phyloP scores from a whole-genome alignment of 2,888 invertebrate genomes.

The Dusona sp. region DNA sequence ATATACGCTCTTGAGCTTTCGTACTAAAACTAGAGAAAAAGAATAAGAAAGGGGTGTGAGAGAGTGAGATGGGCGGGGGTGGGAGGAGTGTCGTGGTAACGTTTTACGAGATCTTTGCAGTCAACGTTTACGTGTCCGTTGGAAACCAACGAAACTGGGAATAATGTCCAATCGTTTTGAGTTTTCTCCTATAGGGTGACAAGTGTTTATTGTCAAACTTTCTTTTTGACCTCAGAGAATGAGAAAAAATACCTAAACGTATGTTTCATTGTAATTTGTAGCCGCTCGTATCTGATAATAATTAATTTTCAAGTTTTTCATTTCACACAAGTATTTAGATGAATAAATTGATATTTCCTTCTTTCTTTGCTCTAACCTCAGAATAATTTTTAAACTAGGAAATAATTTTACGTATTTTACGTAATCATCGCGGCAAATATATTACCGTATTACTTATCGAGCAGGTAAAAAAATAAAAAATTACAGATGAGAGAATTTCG shows the following conservation, averaged over 20 bases:
- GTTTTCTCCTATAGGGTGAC: background rate
- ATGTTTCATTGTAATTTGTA: background rate
- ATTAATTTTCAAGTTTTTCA: background rate
- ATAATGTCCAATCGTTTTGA: constrained; percentile 41
- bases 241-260: background rate
- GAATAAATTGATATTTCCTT: background rate
- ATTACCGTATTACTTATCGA: too few relatives aligned
- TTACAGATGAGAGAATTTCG: too few relatives aligned
- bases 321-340: background rate
- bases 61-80: background rate
- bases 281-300: background rate
- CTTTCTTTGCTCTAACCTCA: background rate
- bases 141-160: constrained; percentile 29
- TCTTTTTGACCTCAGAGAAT: background rate
- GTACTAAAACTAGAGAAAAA: constrained; percentile 8
- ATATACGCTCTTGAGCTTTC: constrained; percentile 23
- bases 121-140: constrained; percentile 52
- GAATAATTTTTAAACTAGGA: background rate
- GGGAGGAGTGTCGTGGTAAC: constrained; percentile 14
- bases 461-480: too few relatives aligned
- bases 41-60: constrained; percentile 11
- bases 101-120: constrained; percentile 22
- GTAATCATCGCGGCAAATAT: too few relatives aligned
- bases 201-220: constrained; percentile 1
- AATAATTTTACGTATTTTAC: background rate